These are phyloP conservation scores for Helicorthomorpha holstii DNA, from an alignment of 1,140 invertebrate genomes.

Conservation along the genomic window DNA sequence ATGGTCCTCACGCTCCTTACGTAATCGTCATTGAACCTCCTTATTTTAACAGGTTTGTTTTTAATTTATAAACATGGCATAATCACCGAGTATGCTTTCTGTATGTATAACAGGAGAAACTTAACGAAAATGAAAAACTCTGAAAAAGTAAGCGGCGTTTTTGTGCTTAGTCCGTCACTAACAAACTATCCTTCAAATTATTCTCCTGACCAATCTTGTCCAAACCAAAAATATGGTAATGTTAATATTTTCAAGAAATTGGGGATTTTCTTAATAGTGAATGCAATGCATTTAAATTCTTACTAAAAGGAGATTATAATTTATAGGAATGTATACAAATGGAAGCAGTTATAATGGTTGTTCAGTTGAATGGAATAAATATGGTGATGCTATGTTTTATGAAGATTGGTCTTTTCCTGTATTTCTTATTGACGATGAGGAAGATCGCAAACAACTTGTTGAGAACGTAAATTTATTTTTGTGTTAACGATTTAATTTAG, in stretches of 20 bases:
- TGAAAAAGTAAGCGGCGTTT: slow-evolving; percentile 38
- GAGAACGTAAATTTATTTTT: slow-evolving; percentile 27
- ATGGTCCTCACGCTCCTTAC: slow-evolving; percentile 34
- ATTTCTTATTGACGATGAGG: slow-evolving; percentile 45
- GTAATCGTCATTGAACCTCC: slow-evolving; percentile 20
- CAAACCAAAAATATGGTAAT: slow-evolving; percentile 52
- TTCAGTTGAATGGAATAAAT: slow-evolving; percentile 49
- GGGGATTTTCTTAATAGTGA: slow-evolving; percentile 11
- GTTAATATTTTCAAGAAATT: slow-evolving; percentile 2
- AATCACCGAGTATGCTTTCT: neutral
- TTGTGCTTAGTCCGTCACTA: slow-evolving; percentile 30
- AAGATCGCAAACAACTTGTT: slow-evolving; percentile 33
- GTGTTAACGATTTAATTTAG: neutral
- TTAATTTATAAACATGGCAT: slow-evolving; percentile 1
- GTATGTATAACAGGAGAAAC: slow-evolving; percentile 12
- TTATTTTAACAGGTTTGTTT: slow-evolving; percentile 27
- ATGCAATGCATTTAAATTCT: neutral
- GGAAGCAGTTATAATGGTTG: slow-evolving; percentile 12
- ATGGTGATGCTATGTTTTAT: slow-evolving; percentile 50
- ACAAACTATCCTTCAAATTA: no score
- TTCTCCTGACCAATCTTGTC: slow-evolving; percentile 64
- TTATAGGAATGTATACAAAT: slow-evolving; percentile 13
- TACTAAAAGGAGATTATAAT: slow-evolving; percentile 10
- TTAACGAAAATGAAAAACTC: slow-evolving; percentile 31
- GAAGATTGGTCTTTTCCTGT: slow-evolving; percentile 69